phyloP scores from a whole-genome alignment of 1,140 invertebrate genomes.

The Papilio machaon region DNA sequence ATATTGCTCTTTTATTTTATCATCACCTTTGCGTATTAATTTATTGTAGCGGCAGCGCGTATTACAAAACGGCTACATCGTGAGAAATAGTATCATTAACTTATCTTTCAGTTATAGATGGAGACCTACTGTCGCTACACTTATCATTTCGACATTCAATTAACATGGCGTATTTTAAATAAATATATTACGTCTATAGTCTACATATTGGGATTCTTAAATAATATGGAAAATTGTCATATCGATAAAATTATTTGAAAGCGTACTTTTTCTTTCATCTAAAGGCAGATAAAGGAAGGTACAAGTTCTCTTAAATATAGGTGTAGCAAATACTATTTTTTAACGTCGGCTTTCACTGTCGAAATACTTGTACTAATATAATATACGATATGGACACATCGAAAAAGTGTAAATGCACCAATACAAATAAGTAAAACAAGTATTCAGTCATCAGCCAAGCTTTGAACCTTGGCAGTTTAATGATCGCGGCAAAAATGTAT shows the following conservation, averaged over 20 bases:
- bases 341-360: no score
- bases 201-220: background rate
- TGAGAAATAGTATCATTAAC: slow-evolving; percentile 20
- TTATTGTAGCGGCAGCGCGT: background rate
- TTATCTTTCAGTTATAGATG: background rate
- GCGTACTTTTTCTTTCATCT: no score
- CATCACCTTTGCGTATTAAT: background rate
- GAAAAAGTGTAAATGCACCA: background rate
- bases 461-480: background rate
- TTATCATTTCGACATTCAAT: slow-evolving; percentile 20
- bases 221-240: no score
- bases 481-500: background rate
- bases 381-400: no score
- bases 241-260: no score
- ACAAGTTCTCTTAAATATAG: no score
- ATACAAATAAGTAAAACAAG: background rate
- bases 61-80: background rate
- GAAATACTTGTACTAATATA: no score
- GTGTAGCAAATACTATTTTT: no score
- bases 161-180: slow-evolving; percentile 15
- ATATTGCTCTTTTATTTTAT: background rate
- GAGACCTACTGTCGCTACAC: slow-evolving; percentile 16
- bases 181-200: background rate
- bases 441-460: background rate
- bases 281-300: no score